phyloP scores from a whole-genome alignment of 1,140 invertebrate species.

The Drosophila melanica region DNA sequence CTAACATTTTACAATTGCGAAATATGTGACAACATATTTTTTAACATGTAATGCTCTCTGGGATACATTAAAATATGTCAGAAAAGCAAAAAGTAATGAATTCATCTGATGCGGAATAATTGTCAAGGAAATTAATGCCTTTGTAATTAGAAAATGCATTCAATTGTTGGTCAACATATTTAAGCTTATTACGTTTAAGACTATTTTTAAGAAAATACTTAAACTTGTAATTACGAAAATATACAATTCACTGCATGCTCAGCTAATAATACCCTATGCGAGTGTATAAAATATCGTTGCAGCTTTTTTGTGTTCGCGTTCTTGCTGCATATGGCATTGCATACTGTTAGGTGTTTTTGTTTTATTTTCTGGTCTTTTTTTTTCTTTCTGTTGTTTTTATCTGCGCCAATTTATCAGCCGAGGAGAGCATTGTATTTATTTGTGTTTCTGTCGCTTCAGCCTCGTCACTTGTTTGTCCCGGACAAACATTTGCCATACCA shows the following conservation, averaged over 20 bases:
- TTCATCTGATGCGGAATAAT: too few species aligned
- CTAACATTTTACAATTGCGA: too few species aligned
- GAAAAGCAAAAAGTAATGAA: too few species aligned
- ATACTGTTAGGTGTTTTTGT: constrained; percentile 54
- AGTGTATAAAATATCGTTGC: not conserved
- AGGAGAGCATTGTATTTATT: constrained; percentile 21
- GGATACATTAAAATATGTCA: too few species aligned
- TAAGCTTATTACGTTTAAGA: too few species aligned
- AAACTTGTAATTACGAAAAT: too few species aligned
- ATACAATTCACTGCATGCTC: not conserved
- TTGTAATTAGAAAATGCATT: too few species aligned
- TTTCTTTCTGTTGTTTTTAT: constrained; percentile 40
- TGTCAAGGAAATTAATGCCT: too few species aligned
- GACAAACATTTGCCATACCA: constrained; percentile 52
- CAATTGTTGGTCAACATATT: too few species aligned
- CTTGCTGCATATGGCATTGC: constrained; percentile 12
- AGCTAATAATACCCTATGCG: not conserved
- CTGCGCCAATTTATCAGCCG: constrained; percentile 54
- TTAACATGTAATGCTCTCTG: too few species aligned
- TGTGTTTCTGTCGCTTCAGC: constrained; percentile 22
- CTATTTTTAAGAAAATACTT: too few species aligned
- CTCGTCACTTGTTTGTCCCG: constrained; percentile 49
- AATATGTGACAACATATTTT: too few species aligned
- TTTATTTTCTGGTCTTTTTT: constrained; percentile 10
- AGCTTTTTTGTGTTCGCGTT: constrained; percentile 1